Base-by-base conservation (phyloP, 2,888 invertebrate species). In the Lepeophtheirus nordmannii region DNA sequence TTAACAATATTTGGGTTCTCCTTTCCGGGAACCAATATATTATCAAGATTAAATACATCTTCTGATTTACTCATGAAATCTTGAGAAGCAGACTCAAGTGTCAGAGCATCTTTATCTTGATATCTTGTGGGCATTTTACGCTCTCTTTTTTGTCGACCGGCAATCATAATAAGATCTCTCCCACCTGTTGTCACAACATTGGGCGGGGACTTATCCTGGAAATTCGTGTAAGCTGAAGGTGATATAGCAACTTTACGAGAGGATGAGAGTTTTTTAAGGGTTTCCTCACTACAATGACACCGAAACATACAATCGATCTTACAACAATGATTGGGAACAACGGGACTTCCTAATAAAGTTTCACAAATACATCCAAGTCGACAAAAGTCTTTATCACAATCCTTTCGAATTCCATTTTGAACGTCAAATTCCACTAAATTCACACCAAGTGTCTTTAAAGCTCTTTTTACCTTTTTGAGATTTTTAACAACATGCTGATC, bases 291-390 rank as follows among this genome's bases (percentile, higher is more conserved):
- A 23, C 65, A 65, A 14, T n/a, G 17, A 53, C 65, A 65, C 10
- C 38, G 23, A 56, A 65, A 65, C 65, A 65, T 65, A 37, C 65
- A 65, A 11, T 65, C 65, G n/a, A 65, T 58, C 58, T 65, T 65
- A 10, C 65, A 57, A 58, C 65, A 65, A 58, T 65, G 65, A 12
- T 30, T 30, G 23, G 65, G 65, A 3, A 58, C 17, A 10, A 12
- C 10, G 10, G 58, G 23, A 20, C 58, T 65, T 12, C 53, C 57
- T 12, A 10, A 22, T n/a, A 65, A 58, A 38, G 38, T 58, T n/a
- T 65, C 65, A 58, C 65, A 65, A n/a, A 65, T 56, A 53, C 65
- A 65, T 37, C 65, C 65, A 30, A 65, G 20, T 56, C 39, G 23
- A 20, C 65, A 65, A 17, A 17, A 58, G 10, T 58, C 58, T 38